These are phyloP conservation scores for Rhagoletis zephyria DNA, from an alignment of 1,140 invertebrate species.

Conservation along the genomic window DNA sequence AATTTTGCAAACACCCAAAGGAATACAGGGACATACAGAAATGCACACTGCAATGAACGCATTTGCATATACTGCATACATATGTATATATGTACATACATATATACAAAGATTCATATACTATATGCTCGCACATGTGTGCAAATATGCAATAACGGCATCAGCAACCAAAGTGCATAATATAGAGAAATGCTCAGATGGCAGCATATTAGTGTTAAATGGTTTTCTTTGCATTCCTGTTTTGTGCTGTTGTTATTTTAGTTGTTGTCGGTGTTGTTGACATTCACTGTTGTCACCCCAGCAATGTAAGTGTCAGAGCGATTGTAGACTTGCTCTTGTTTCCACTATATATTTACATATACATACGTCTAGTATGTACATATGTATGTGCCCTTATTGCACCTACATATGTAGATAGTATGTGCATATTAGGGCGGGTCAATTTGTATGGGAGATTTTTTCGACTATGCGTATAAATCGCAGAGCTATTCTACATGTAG, in stretches of 20 bases:
- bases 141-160: conserved; percentile 9
- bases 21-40: neutral
- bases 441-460: no score
- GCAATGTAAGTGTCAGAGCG: conserved; percentile 9
- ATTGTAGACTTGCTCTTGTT: conserved; percentile 10
- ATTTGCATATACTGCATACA: conserved; percentile 4
- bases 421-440: no score
- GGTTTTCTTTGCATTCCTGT: neutral
- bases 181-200: neutral
- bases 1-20: conserved; percentile 36
- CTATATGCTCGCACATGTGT: neutral
- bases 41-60: neutral
- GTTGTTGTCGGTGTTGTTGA: neutral
- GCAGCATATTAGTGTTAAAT: conserved; percentile 24
- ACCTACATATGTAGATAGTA: no score
- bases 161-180: neutral
- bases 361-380: no score
- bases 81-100: neutral
- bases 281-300: neutral
- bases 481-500: no score
- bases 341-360: neutral
- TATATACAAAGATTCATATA: neutral
- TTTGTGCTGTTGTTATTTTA: conserved; percentile 2
- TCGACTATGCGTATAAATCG: no score
- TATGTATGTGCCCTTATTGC: conserved; percentile 5